These are phyloP conservation scores for Phyllopteryx taeniolatus DNA, from an alignment of 2,113 vertebrate species.

Conservation along the genomic window DNA sequence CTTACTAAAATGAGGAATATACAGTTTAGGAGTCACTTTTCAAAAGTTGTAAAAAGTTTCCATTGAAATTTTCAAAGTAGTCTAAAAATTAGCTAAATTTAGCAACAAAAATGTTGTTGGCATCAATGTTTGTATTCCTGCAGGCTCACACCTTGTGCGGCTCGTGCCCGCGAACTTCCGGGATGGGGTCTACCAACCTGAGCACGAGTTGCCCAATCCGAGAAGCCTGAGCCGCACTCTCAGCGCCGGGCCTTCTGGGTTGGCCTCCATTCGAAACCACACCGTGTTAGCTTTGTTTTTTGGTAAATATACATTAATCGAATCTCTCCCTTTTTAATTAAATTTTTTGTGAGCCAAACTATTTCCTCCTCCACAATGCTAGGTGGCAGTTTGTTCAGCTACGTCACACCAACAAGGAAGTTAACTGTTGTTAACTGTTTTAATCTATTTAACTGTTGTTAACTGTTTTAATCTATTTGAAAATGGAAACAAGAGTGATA, in stretches of 20 bases:
- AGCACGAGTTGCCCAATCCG: slow-evolving; percentile 81
- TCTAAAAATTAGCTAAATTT: not conserved
- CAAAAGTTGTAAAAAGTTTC: too few species aligned
- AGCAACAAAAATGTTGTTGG: not conserved
- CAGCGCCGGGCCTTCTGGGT: slow-evolving; percentile 68
- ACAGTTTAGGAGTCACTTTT: too few species aligned
- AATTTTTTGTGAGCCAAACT: not conserved
- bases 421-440: not conserved
- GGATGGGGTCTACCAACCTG: slow-evolving; percentile 82
- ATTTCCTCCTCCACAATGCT: not conserved
- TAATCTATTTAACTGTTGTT: not conserved
- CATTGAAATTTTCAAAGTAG: not conserved
- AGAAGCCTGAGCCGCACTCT: slow-evolving; percentile 74
- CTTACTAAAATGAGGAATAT: too few species aligned
- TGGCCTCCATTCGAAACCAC: slow-evolving; percentile 75
- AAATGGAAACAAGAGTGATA: not conserved
- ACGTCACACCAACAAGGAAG: not conserved
- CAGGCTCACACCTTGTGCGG: slow-evolving; percentile 81
- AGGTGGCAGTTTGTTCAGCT: not conserved
- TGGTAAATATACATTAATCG: slow-evolving; percentile 68
- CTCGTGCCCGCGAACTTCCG: slow-evolving; percentile 80
- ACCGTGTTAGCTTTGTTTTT: slow-evolving; percentile 89
- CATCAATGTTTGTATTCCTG: slow-evolving; percentile 3
- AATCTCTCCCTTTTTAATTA: not conserved
- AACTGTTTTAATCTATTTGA: not conserved